Conservation (phyloP, 2,888 invertebrate genomes). For the Druceiella hillmani region DNA sequence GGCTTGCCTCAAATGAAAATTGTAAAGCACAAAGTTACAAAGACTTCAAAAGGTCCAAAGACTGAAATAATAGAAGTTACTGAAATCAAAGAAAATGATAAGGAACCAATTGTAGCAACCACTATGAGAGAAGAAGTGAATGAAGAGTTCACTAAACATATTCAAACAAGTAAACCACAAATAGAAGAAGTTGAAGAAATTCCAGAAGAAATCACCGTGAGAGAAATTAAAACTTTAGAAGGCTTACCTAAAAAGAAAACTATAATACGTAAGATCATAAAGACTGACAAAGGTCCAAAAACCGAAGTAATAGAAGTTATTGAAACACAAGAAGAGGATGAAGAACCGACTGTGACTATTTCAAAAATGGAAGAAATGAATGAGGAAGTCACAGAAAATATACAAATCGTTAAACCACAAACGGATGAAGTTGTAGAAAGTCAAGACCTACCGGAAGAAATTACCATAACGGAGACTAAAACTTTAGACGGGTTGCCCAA, state of each 20-base stretch:
- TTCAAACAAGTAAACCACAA: constrained; percentile 24
- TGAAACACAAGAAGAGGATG: constrained; percentile 30
- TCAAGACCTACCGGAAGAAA: constrained; percentile 18
- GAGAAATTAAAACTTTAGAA: constrained; percentile 29
- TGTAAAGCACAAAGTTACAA: constrained; percentile 27
- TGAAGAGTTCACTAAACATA: constrained; percentile 27
- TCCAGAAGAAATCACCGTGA: constrained; percentile 36
- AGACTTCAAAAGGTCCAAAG: constrained; percentile 32
- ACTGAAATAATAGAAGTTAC: constrained; percentile 38
- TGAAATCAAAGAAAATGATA: no score
- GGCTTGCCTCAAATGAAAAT: constrained; percentile 27
- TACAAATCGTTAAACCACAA: no score
- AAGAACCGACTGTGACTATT: constrained; percentile 19
- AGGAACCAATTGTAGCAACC: not conserved
- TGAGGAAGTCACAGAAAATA: constrained; percentile 19
- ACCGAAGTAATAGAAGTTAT: constrained; percentile 33
- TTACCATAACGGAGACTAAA: constrained; percentile 21
- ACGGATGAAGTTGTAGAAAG: no score
- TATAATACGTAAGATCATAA: constrained; percentile 29
- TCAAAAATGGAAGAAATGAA: constrained; percentile 29
- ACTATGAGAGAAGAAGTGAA: not conserved
- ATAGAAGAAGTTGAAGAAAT: constrained; percentile 29
- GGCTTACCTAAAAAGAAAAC: constrained; percentile 23
- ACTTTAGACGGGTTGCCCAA: constrained; percentile 23
- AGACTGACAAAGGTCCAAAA: constrained; percentile 29